These are phyloP conservation scores for Thelaira solivaga DNA, from an alignment of 2,888 invertebrate species.

Conservation along the genomic window DNA sequence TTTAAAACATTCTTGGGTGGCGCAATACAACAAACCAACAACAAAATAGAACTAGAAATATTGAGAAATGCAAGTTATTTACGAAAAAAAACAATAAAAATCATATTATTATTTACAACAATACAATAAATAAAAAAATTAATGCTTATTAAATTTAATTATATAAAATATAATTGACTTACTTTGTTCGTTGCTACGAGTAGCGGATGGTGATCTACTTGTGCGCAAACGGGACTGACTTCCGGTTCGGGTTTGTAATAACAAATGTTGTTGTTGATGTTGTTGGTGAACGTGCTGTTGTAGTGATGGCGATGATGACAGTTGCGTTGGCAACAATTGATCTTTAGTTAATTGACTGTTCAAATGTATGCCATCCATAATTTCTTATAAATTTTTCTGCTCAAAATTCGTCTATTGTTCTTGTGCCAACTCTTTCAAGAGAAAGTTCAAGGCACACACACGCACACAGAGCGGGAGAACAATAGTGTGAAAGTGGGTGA, in stretches of 20 bases:
- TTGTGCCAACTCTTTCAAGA: neutral
- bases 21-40: no score
- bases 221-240: constrained; percentile 67
- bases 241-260: constrained; percentile 52
- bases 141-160: constrained; percentile 21
- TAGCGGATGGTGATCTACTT: constrained; percentile 75
- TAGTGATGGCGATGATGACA: constrained; percentile 14
- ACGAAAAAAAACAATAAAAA: neutral
- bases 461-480: neutral
- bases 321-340: constrained; percentile 53
- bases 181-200: constrained; percentile 74
- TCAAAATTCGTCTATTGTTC: neutral
- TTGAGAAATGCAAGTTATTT: neutral
- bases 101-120: constrained; percentile 17
- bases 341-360: constrained; percentile 61
- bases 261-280: constrained; percentile 54
- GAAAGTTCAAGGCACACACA: neutral
- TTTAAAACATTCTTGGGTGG: no score
- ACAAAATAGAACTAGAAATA: constrained; percentile 13
- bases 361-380: constrained; percentile 68
- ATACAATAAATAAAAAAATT: constrained; percentile 6
- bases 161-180: constrained; percentile 63
- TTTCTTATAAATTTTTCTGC: constrained; percentile 6
- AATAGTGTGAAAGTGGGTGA: no score
- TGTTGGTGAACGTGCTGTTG: constrained; percentile 23